Conservation (phyloP, 2,113 vertebrate species). For the Dicaeum eximium region DNA sequence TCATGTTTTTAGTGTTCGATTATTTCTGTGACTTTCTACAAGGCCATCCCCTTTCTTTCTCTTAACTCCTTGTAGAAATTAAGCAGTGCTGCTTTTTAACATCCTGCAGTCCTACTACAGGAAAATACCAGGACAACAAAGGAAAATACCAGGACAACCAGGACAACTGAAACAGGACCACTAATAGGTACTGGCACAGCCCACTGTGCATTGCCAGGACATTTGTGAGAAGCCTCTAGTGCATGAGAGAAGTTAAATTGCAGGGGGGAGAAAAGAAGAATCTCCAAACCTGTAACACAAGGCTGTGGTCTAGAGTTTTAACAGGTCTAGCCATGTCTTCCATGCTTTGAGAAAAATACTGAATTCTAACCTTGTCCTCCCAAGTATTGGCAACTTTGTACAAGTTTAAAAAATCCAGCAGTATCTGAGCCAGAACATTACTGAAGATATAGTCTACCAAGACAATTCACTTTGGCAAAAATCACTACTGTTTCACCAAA, state of each 20-base stretch:
- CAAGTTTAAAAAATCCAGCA: background rate
- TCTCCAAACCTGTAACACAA: background rate
- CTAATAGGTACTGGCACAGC: background rate
- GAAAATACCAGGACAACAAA: background rate
- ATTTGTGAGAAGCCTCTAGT: background rate
- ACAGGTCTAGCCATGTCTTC: background rate
- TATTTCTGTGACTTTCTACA: background rate
- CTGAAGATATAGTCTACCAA: background rate
- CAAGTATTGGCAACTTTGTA: background rate
- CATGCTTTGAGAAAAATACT: background rate
- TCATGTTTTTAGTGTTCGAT: background rate
- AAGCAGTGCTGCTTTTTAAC: background rate
- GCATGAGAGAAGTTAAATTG: background rate
- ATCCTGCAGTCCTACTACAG: background rate
- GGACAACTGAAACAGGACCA: background rate
- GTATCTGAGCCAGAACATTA: background rate
- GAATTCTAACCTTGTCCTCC: background rate
- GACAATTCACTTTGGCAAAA: background rate
- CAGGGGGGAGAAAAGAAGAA: background rate
- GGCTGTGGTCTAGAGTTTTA: accelerated
- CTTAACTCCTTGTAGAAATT: background rate
- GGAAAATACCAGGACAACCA: background rate
- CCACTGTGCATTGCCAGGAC: background rate
- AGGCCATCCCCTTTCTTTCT: background rate
- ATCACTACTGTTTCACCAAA: background rate